Evolutionary conservation across 2,113 vertebrate species (phyloP).

Genomic region (Sialia sialis): DNA sequence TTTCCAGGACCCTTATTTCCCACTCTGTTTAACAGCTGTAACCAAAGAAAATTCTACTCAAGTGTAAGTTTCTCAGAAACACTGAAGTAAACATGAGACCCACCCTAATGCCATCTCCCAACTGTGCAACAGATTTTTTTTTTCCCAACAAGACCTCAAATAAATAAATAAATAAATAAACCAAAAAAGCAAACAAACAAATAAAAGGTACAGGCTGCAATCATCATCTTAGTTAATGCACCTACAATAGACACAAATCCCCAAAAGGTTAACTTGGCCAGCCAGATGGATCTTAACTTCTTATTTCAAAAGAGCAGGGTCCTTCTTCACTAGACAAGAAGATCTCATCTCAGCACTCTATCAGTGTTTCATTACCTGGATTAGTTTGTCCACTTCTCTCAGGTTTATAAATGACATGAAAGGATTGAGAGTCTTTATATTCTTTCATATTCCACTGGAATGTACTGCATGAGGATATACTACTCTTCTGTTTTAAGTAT

Average conservation of each 20-base stretch:
- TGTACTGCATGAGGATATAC: background rate
- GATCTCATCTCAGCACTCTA: background rate
- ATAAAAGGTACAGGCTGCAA: background rate
- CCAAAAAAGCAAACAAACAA: too few species aligned
- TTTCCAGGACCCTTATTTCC: background rate
- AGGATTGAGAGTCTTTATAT: background rate
- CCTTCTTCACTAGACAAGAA: background rate
- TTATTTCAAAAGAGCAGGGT: background rate
- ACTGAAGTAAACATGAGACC: background rate
- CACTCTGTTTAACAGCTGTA: background rate
- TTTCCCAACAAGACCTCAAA: background rate
- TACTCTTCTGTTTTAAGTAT: background rate
- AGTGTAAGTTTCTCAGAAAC: background rate
- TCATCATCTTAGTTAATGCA: background rate
- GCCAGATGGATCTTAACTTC: background rate
- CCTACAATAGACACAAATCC: background rate
- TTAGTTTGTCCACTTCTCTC: background rate
- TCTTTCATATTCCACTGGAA: background rate
- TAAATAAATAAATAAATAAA: too few species aligned
- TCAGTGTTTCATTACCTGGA: background rate
- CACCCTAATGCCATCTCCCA: background rate
- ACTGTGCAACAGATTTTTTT: background rate
- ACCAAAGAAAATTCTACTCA: background rate
- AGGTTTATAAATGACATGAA: background rate
- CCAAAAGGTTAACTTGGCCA: background rate